Percentiles rank a stretch among this genome's conserved stretches.
phyloP scores from a whole-genome alignment of 64 coral and sea anemone genomes.

The Montipora efflorescens region DNA sequence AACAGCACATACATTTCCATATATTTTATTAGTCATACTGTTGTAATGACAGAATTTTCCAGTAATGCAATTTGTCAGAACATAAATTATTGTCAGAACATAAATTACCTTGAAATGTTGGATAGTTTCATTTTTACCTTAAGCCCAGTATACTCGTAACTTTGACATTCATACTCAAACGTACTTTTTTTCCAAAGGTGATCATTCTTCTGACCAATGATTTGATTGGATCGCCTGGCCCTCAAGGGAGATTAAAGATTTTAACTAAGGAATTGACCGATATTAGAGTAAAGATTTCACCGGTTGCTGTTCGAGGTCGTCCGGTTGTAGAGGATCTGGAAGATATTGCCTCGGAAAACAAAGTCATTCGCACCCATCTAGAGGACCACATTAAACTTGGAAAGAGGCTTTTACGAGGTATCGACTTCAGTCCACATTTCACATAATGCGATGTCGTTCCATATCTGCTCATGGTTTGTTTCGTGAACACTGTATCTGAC shows the following conservation, averaged over 20 bases:
- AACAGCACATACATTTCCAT: too few relatives aligned
- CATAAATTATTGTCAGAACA: too few relatives aligned
- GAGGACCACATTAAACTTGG: slow-evolving; percentile 28
- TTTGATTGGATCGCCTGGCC: slow-evolving; percentile 24
- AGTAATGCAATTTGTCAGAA: too few relatives aligned
- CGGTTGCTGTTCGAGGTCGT: slow-evolving; percentile 21
- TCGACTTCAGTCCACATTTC: not conserved
- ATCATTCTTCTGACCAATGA: slow-evolving; percentile 30
- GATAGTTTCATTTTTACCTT: too few relatives aligned
- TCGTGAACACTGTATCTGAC: not conserved
- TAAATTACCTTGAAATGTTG: too few relatives aligned
- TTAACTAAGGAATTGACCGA: not conserved
- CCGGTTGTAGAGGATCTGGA: slow-evolving; percentile 9
- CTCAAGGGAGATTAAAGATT: slow-evolving; percentile 5
- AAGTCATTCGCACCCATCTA: slow-evolving; percentile 15
- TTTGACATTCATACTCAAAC: not conserved
- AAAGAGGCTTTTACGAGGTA: slow-evolving; percentile 22
- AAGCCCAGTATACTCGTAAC: not conserved
- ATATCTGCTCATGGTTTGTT: too few relatives aligned
- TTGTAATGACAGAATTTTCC: too few relatives aligned
- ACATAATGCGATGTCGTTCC: too few relatives aligned
- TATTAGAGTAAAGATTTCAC: slow-evolving; percentile 6
- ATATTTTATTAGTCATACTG: too few relatives aligned
- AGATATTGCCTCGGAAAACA: slow-evolving; percentile 5
- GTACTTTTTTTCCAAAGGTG: not conserved